Conservation (phyloP, 1,140 invertebrate species). For the Thereuonema tuberculata region DNA sequence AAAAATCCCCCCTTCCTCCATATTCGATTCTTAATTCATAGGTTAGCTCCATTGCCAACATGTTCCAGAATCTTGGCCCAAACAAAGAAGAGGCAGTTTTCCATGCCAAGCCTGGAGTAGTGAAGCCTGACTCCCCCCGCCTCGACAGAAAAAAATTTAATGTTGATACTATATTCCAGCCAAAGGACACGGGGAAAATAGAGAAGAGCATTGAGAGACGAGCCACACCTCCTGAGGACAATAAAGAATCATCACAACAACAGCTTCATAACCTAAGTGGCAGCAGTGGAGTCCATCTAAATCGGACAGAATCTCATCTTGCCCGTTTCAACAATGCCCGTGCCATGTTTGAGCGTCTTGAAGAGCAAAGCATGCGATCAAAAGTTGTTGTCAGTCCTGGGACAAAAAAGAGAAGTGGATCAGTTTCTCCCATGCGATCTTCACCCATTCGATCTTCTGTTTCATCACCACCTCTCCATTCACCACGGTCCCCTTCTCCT, state of each 20-base stretch:
- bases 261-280: conserved; percentile 12
- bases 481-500: background rate
- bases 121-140: conserved; percentile 30
- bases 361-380: conserved; percentile 40
- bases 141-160: conserved; percentile 9
- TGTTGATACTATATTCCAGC: background rate
- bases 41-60: conserved; percentile 79
- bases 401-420: conserved; percentile 9
- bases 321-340: conserved; percentile 81
- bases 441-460: conserved; percentile 8
- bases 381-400: conserved; percentile 25
- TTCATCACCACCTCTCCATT: conserved; percentile 7
- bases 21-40: no score
- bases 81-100: conserved; percentile 9
- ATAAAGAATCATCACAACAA: conserved; percentile 18
- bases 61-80: conserved; percentile 47
- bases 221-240: conserved; percentile 11
- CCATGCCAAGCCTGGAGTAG: background rate
- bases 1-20: no score
- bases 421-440: conserved; percentile 15
- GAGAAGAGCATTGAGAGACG: background rate
- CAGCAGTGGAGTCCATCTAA: conserved; percentile 6
- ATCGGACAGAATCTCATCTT: conserved; percentile 71
- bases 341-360: conserved; percentile 82
- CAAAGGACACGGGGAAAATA: no score